A percentile compares a stretch with the other conserved stretches of the same genome.
phyloP scores from a whole-genome alignment of 2,797 vertebrate species.

The Sardinella longiceps region DNA sequence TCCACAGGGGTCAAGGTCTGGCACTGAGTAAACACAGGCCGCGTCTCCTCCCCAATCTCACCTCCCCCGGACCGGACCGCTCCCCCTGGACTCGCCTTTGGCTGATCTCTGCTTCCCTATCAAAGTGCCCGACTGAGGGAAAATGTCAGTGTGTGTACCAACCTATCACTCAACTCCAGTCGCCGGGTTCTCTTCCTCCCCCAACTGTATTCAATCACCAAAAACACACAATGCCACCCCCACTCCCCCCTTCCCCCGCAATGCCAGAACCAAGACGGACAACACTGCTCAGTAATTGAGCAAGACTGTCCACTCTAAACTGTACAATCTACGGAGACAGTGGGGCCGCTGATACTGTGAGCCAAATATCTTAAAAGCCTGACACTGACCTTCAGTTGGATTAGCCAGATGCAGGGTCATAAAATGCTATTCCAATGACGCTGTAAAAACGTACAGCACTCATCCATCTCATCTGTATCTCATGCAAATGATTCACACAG shows the following conservation, averaged over 20 bases:
- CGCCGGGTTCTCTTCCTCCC: neutral
- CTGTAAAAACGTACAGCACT: slow-evolving; percentile 11
- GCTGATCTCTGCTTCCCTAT: neutral
- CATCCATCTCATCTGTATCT: slow-evolving; percentile 14
- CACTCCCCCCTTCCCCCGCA: too few species aligned
- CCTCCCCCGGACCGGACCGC: neutral
- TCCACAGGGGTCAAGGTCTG: slow-evolving; percentile 51
- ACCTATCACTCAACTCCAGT: neutral
- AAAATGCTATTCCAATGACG: neutral
- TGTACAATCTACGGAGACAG: neutral
- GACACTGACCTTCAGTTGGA: slow-evolving; percentile 21
- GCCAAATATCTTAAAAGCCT: slow-evolving; percentile 21
- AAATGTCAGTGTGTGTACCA: neutral
- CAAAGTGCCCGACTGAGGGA: neutral
- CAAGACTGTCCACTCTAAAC: slow-evolving; percentile 7
- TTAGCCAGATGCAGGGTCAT: neutral
- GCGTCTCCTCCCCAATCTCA: slow-evolving; percentile 23
- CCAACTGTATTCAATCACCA: neutral
- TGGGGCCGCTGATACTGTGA: neutral
- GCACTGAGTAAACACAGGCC: slow-evolving; percentile 31
- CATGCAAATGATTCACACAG: neutral
- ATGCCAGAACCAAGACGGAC: neutral
- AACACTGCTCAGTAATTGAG: neutral
- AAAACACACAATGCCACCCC: neutral
- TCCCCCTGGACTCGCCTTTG: neutral